These are phyloP conservation scores for Xerus rutilus DNA, from an alignment of 2,797 vertebrate genomes.

Conservation along the genomic window DNA sequence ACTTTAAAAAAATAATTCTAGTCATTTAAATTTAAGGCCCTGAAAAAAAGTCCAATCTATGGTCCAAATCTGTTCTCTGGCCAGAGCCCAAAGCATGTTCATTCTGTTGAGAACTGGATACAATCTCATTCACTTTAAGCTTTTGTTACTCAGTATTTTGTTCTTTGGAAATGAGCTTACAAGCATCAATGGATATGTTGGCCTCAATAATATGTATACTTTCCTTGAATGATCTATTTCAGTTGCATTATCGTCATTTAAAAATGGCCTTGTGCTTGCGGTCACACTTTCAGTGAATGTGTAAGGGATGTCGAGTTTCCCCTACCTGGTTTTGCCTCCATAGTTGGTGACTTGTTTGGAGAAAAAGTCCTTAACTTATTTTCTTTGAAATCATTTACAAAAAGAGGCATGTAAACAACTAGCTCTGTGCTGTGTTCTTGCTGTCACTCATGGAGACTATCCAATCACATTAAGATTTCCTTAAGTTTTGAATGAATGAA, in stretches of 20 bases:
- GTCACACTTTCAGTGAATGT: conserved; percentile 24
- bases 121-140: conserved; percentile 77
- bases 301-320: conserved; percentile 53
- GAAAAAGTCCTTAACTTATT: conserved; percentile 12
- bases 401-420: neutral
- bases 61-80: conserved; percentile 74
- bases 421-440: neutral
- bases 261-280: conserved; percentile 57
- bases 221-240: conserved; percentile 71
- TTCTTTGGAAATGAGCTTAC: conserved; percentile 75
- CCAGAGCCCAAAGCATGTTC: conserved; percentile 74
- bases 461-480: neutral
- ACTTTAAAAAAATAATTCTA: conserved; percentile 77
- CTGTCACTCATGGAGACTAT: neutral
- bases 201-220: conserved; percentile 63
- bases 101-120: conserved; percentile 73
- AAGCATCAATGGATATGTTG: conserved; percentile 61
- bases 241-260: conserved; percentile 71
- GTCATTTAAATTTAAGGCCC: conserved; percentile 73
- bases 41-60: conserved; percentile 52
- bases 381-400: neutral
- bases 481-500: conserved; percentile 8
- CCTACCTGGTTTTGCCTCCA: neutral
- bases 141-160: conserved; percentile 60
- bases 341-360: neutral